Conservation (phyloP, 2,113 vertebrate genomes). For the Rhineura floridana region DNA sequence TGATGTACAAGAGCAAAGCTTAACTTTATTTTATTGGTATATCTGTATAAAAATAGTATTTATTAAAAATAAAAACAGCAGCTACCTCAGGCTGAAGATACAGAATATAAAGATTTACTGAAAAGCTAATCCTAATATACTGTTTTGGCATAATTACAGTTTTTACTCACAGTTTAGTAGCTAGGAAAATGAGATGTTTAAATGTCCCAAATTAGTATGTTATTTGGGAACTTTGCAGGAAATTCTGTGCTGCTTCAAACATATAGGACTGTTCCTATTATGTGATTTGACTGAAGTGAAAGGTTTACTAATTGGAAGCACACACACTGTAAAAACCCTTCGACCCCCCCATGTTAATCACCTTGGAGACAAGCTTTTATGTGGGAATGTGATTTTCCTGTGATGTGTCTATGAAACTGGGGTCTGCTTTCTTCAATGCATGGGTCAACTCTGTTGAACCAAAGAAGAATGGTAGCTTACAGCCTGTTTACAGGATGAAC, state of each 20-base stretch:
- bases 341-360: neutral
- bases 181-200: neutral
- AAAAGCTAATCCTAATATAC: constrained; percentile 2
- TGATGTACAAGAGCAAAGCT: constrained; percentile 4
- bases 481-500: neutral
- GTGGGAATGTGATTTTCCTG: neutral
- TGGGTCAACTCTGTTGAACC: neutral
- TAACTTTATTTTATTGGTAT: neutral
- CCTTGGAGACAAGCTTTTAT: neutral
- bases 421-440: neutral
- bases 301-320: neutral
- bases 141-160: neutral
- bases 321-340: neutral
- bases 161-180: neutral
- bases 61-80: constrained; percentile 6
- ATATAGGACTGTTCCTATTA: neutral
- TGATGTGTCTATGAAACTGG: neutral
- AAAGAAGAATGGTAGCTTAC: neutral
- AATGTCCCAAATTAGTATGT: neutral
- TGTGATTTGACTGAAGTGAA: too few species aligned
- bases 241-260: neutral
- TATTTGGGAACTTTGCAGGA: neutral
- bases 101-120: neutral
- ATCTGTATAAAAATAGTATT: constrained; percentile 25
- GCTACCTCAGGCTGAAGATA: neutral